Percentiles rank a stretch among this genome's conserved stretches.
These are phyloP conservation scores for Acronicta psi DNA, from an alignment of 2,888 invertebrate species.

Conservation along the genomic window DNA sequence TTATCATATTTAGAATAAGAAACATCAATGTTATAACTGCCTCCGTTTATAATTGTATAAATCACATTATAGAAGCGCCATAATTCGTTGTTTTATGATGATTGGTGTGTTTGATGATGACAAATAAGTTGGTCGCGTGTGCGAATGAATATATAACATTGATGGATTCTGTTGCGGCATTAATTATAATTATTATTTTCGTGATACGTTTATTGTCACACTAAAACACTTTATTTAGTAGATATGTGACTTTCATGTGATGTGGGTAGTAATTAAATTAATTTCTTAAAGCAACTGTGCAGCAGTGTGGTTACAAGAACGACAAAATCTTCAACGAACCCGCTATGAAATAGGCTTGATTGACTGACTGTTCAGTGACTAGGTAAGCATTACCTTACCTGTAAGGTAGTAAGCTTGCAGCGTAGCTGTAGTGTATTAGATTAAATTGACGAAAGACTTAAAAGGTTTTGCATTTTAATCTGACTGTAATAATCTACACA, in stretches of 20 bases:
- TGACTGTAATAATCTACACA: too few relatives aligned
- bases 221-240: constrained; percentile 61
- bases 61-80: constrained; percentile 52
- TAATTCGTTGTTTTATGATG: constrained; percentile 64
- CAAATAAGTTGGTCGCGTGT: constrained; percentile 58
- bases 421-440: constrained; percentile 8
- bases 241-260: constrained; percentile 61
- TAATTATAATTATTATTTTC: constrained; percentile 62
- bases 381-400: constrained; percentile 13
- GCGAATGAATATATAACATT: constrained; percentile 59
- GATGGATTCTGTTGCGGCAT: constrained; percentile 58
- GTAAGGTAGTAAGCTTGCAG: too few relatives aligned
- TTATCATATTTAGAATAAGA: constrained; percentile 51
- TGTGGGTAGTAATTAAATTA: constrained; percentile 50
- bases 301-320: constrained; percentile 37
- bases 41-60: constrained; percentile 48
- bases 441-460: constrained; percentile 52
- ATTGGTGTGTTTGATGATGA: constrained; percentile 60
- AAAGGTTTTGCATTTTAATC: constrained; percentile 62
- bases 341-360: constrained; percentile 36
- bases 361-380: constrained; percentile 23
- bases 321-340: constrained; percentile 47
- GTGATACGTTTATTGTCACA: constrained; percentile 62
- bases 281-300: constrained; percentile 47
- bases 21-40: constrained; percentile 46